phyloP scores from a whole-genome alignment of 1,140 invertebrate species.

The Oedothorax gibbosus region DNA sequence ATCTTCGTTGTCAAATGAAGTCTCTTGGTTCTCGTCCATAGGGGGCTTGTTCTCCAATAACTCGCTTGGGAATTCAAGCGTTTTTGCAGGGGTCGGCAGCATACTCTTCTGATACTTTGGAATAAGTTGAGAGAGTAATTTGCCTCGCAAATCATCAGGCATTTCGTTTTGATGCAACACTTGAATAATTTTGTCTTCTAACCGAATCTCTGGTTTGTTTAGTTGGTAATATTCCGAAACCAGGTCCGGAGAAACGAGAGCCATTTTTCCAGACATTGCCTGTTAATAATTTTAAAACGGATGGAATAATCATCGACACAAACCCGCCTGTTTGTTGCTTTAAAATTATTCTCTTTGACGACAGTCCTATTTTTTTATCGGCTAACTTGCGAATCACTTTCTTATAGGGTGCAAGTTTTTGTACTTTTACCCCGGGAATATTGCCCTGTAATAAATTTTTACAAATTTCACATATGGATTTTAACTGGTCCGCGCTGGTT shows the following conservation, averaged over 20 bases:
- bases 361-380: background rate
- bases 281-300: background rate
- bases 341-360: background rate
- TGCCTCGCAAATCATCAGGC: background rate
- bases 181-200: background rate
- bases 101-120: background rate
- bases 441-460: background rate
- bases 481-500: background rate
- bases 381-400: background rate
- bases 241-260: background rate
- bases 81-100: background rate
- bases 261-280: background rate
- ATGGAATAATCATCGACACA: background rate
- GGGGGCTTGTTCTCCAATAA: background rate
- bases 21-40: background rate
- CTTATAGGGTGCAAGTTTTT: conserved; percentile 1
- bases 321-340: background rate
- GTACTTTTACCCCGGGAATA: background rate
- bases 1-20: background rate
- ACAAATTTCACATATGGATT: background rate
- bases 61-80: background rate
- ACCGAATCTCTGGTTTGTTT: background rate
- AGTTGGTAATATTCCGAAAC: background rate
- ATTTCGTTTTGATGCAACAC: background rate
- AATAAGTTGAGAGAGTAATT: background rate